Base-by-base conservation (phyloP, 2,888 invertebrate genomes). In the Dryobotodes eremita region DNA sequence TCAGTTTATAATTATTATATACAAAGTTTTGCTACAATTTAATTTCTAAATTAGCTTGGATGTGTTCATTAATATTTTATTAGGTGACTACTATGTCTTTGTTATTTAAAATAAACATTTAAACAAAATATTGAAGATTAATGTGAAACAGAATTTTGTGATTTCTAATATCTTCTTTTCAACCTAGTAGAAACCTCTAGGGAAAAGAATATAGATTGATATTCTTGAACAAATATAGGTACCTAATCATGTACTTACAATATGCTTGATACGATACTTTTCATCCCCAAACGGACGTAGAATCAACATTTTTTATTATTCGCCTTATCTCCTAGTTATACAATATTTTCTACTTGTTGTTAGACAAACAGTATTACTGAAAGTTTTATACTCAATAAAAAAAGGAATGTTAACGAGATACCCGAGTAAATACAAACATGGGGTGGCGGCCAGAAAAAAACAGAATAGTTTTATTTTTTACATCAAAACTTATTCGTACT, bases 371-470 rank as follows among this genome's bases (percentile, higher is more conserved):
- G 77, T 75, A 66, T 73, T 79, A 87, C 86, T 82, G 76, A 84
- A 89, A 89, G 83, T 90, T 89, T 83, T 83, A 83, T 82, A 82
- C 79, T 75, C 74, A 80, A 83, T 88, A 89, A 88, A 86, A 89
- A 79, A 83, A 88, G 82, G 77, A 84, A 83, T 86, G 77, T 70
- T 90, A 88, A 88, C 84, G 76, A 90, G 83, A 84, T 76, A 57
- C 65, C 68, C 53, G 59, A 84, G 88, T 81, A 88, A 84, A 89
- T 85, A 89, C 82, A 87, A 89, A 85, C 83, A 83, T 77, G 78
- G 79, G 70, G 69, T 31, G 77, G 48, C 48, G 74, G 46, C 75
- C 87, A 89, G 90, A 88, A 89, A 89, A 36, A 87, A 89, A 89
- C 89, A 89, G 59, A 79, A 81, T 80, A 80, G 81, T 86, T 88